phyloP scores from a whole-genome alignment of 2,797 vertebrate genomes.

The Myotis vivesi region DNA sequence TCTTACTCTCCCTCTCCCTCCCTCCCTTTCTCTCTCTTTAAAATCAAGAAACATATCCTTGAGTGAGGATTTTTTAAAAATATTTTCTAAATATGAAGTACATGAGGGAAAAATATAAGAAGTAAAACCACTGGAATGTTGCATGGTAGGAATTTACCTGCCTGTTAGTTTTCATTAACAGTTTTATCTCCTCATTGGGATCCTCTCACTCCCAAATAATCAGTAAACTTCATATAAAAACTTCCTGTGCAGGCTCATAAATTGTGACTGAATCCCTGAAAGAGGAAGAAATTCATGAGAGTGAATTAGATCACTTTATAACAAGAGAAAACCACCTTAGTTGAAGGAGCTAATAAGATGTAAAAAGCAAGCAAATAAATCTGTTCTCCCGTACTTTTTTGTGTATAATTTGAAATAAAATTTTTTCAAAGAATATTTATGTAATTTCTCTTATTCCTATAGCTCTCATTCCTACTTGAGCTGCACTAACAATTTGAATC shows the following conservation, averaged over 20 bases:
- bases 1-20: too few relatives aligned
- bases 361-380: not conserved
- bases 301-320: not conserved
- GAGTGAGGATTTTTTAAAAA: too few relatives aligned
- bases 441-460: not conserved
- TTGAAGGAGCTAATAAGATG: not conserved
- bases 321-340: too few relatives aligned
- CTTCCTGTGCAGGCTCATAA: not conserved
- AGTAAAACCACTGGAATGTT: not conserved
- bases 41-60: too few relatives aligned
- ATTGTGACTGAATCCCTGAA: not conserved
- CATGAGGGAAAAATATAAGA: not conserved
- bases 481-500: not conserved
- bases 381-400: not conserved
- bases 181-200: not conserved
- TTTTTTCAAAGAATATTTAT: not conserved
- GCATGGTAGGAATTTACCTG: not conserved
- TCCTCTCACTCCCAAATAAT: not conserved
- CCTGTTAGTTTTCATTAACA: not conserved
- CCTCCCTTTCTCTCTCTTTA: too few relatives aligned
- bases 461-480: not conserved
- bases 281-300: not conserved
- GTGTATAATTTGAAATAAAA: slow-evolving; percentile 13
- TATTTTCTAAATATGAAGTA: not conserved
- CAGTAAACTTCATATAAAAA: not conserved